These are phyloP conservation scores for Spongilla lacustris DNA, from an alignment of 37 sponge, comb jelly and placozoan genomes.

Conservation along the genomic window DNA sequence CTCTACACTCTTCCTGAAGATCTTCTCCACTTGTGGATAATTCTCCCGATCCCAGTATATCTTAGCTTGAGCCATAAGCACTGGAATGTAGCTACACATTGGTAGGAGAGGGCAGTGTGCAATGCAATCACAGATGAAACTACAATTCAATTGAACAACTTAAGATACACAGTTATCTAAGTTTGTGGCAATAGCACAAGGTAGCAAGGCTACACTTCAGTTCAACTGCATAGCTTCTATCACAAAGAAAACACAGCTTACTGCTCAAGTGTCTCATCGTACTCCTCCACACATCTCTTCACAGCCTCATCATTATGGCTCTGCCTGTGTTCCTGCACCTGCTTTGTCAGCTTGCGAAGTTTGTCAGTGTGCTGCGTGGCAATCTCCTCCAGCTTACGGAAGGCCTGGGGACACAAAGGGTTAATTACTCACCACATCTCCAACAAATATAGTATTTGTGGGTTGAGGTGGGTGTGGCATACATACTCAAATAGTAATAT, in stretches of 20 bases:
- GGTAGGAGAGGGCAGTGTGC: background rate
- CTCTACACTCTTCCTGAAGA: conserved; percentile 96
- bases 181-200: too few species aligned
- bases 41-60: conserved; percentile 96
- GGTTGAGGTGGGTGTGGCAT: background rate
- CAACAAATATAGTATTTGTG: background rate
- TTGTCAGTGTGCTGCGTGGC: conserved; percentile 86
- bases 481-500: too few species aligned
- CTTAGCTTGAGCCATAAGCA: conserved; percentile 98
- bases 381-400: conserved; percentile 90
- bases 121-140: background rate
- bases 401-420: conserved; percentile 64
- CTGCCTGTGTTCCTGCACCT: conserved; percentile 91
- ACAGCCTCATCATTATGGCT: conserved; percentile 90
- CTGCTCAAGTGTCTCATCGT: conserved; percentile 94
- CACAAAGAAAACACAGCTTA: conserved; percentile 25
- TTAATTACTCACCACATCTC: background rate
- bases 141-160: too few species aligned
- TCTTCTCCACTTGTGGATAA: conserved; percentile 92
- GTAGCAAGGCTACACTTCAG: too few species aligned
- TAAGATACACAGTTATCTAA: too few species aligned
- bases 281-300: conserved; percentile 93
- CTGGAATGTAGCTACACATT: conserved; percentile 91
- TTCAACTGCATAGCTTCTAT: too few species aligned
- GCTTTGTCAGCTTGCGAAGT: conserved; percentile 88